phyloP scores from a whole-genome alignment of 2,113 vertebrate species.

The Phoenicopterus ruber region DNA sequence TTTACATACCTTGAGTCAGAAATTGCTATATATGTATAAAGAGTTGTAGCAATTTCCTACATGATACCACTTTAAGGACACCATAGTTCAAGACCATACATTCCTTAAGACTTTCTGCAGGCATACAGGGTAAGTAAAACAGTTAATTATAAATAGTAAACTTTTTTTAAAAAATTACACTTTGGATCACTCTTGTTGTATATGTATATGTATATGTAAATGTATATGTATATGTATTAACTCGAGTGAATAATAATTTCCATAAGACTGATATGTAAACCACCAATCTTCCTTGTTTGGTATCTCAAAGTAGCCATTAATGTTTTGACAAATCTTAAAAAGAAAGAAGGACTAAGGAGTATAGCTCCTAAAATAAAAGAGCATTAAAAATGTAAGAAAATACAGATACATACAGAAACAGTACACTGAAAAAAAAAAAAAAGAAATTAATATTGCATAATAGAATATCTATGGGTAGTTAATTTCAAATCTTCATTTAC shows the following conservation, averaged over 20 bases:
- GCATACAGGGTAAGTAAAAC: neutral
- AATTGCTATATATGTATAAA: neutral
- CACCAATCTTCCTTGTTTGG: neutral
- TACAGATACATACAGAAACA: neutral
- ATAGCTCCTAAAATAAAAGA: neutral
- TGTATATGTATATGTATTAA: neutral
- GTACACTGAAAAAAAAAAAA: neutral
- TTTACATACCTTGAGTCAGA: neutral
- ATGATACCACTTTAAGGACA: neutral
- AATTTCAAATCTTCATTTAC: neutral
- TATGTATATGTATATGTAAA: neutral
- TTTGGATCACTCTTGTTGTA: neutral
- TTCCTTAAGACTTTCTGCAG: neutral
- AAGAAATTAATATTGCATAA: neutral
- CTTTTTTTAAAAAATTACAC: neutral
- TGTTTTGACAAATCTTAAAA: neutral
- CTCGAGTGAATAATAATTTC: neutral
- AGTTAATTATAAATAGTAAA: neutral
- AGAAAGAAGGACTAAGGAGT: neutral
- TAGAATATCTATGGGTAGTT: neutral
- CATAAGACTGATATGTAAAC: neutral
- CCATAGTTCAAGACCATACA: neutral
- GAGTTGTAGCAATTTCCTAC: neutral
- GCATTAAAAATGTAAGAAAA: neutral
- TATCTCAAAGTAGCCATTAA: neutral